These are phyloP conservation scores for Seira ritae DNA, from an alignment of 2,888 invertebrate species.

Conservation along the genomic window DNA sequence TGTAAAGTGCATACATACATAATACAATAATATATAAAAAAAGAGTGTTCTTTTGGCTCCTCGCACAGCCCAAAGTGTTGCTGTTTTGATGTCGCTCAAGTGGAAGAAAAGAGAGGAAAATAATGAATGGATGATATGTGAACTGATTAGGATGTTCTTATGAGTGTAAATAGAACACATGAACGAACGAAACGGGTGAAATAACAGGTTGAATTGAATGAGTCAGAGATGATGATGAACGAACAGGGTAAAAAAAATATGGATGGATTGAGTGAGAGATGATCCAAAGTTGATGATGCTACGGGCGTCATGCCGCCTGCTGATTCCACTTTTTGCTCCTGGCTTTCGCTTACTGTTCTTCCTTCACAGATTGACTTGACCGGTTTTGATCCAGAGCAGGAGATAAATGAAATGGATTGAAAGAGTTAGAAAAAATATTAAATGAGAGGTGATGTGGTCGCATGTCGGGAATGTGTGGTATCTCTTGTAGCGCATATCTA, in stretches of 20 bases:
- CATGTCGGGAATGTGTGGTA: no score
- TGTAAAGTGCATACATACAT: conserved; percentile 1
- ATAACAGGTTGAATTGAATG: conserved; percentile 44
- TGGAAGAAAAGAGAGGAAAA: conserved; percentile 13
- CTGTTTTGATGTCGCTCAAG: neutral
- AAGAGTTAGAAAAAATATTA: neutral
- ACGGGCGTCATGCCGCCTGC: conserved; percentile 54
- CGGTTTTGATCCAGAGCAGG: conserved; percentile 22
- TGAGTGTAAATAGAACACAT: conserved; percentile 14
- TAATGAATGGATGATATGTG: conserved; percentile 50
- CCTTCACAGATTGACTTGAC: no score
- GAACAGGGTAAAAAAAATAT: no score
- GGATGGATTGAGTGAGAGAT: neutral
- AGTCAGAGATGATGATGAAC: conserved; percentile 15
- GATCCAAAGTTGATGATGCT: conserved; percentile 28
- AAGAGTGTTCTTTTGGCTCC: neutral
- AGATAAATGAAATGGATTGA: conserved; percentile 50
- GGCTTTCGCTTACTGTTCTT: conserved; percentile 27
- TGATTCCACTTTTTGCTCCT: conserved; percentile 44
- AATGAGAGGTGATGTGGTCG: conserved; percentile 46
- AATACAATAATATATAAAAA: no score
- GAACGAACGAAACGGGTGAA: conserved; percentile 44
- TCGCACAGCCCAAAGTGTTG: neutral
- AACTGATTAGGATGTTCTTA: conserved; percentile 40
- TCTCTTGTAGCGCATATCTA: no score